Base-by-base conservation (phyloP, 2,113 vertebrate genomes). In the Andinoacara biseriatus region DNA sequence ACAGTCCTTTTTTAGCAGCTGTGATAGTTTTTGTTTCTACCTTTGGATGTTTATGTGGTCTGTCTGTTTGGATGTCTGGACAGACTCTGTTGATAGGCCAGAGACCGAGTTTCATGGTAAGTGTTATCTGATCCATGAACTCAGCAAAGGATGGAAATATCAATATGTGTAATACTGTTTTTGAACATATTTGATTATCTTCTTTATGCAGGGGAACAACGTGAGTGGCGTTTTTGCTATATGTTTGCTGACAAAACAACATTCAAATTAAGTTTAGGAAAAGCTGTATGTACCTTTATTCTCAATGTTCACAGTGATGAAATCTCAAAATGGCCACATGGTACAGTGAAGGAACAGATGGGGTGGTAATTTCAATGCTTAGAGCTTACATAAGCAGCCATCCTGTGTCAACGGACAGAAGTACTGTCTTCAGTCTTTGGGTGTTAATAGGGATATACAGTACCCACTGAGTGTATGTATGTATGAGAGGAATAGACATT, bases 311-410 rank as follows among this genome's bases (percentile, higher is more conserved):
- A 67, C 62, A 61, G 20, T 82, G 67, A 82, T 58, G 60, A 24
- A 77, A 75, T 90, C 85, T 83, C 49, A 87, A 88, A 82, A 91
- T 81, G 89, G 83, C 89, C 85, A 81, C 35, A 69, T 87, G 94
- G 83, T 78, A 85, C 79, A 69, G 80, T 43, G 84, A 75, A 85
- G 81, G 86, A 92, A 84, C 92, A 94, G 90, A 91, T 95, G 91
- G 90, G 61, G 81, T 90, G 60, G 89, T 90, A 54, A 93, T 93
- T 92, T 91, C 86, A 91, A 82, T 87, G 79, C 87, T 82, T 87
- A 76, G 60, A 85, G 87, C 80, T 90, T 65, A 81, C 81, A 85
- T 93, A 85, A 92, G 86, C 81, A 92, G 79, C 91, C 75, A 77
- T 86, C 69, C 77, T 29, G 14, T 87, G 90, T 93, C 89, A 88